Percentiles rank a stretch among this genome's conserved stretches.
Conservation (phyloP, 2,888 invertebrate genomes). For the Rotaria magnacalcarata region DNA sequence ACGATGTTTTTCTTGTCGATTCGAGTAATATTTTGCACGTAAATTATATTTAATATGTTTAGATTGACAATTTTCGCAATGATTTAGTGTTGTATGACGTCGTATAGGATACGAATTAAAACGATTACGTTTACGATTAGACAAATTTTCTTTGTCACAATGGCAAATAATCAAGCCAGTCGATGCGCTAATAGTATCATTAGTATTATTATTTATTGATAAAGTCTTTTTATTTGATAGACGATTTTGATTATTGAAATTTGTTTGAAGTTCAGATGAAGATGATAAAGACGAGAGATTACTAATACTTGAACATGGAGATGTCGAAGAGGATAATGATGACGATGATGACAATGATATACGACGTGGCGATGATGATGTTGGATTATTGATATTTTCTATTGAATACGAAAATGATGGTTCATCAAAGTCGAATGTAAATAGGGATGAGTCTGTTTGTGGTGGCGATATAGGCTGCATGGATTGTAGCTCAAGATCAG, state of each 20-base stretch:
- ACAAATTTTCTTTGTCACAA: constrained; percentile 17
- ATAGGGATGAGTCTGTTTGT: neutral
- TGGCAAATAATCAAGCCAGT: neutral
- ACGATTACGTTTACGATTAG: constrained; percentile 1
- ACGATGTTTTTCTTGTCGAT: neutral
- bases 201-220: neutral
- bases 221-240: neutral
- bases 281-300: neutral
- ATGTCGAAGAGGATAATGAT: neutral
- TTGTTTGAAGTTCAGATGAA: neutral
- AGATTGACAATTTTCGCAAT: neutral
- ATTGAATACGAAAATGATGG: neutral
- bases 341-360: neutral
- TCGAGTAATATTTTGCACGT: neutral
- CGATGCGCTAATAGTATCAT: neutral
- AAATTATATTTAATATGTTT: neutral
- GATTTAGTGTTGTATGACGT: neutral
- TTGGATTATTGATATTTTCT: too few species aligned
- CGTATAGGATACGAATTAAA: neutral
- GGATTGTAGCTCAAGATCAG: neutral
- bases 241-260: neutral
- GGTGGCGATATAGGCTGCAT: neutral
- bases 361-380: neutral
- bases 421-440: neutral
- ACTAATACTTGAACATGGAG: neutral